Conservation (phyloP, 2,888 invertebrate species). For the Napeogenes sylphis region DNA sequence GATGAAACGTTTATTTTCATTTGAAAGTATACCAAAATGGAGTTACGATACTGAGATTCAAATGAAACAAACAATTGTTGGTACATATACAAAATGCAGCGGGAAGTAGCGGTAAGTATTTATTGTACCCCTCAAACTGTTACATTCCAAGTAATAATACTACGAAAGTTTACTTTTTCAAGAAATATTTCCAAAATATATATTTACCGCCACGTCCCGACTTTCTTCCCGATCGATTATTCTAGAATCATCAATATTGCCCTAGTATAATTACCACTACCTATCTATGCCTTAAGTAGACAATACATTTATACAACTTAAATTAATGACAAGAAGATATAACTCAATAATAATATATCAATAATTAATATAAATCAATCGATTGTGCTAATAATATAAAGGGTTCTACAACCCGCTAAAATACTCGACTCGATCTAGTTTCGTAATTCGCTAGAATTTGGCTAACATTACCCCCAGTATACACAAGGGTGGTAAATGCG, state of each 20-base stretch:
- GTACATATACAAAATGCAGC: constrained; percentile 60
- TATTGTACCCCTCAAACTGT: background rate
- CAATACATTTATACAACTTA: constrained; percentile 76
- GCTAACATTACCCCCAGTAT: constrained; percentile 39
- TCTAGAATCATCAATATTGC: constrained; percentile 62
- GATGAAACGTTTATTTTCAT: constrained; percentile 78
- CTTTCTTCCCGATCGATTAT: constrained; percentile 41
- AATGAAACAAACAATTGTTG: constrained; percentile 68
- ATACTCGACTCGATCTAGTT: constrained; percentile 28
- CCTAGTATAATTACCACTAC: constrained; percentile 72
- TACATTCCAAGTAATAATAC: too few species aligned
- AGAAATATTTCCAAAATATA: constrained; percentile 11
- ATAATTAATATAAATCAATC: constrained; percentile 54
- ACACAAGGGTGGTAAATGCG: constrained; percentile 12
- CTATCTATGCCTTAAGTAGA: constrained; percentile 74
- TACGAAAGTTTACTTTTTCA: too few species aligned
- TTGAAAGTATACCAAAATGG: constrained; percentile 77
- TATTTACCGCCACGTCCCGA: constrained; percentile 17
- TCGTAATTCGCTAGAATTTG: constrained; percentile 50
- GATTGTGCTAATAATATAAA: constrained; percentile 72
- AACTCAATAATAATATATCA: constrained; percentile 64
- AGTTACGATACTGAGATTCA: constrained; percentile 76
- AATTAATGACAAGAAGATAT: constrained; percentile 76
- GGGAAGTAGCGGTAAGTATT: background rate
- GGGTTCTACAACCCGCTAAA: constrained; percentile 41